Evolutionary conservation across 2,797 vertebrate species (phyloP), one percentile per base, ranked within the genome.

Genomic region (Platalea minor): DNA sequence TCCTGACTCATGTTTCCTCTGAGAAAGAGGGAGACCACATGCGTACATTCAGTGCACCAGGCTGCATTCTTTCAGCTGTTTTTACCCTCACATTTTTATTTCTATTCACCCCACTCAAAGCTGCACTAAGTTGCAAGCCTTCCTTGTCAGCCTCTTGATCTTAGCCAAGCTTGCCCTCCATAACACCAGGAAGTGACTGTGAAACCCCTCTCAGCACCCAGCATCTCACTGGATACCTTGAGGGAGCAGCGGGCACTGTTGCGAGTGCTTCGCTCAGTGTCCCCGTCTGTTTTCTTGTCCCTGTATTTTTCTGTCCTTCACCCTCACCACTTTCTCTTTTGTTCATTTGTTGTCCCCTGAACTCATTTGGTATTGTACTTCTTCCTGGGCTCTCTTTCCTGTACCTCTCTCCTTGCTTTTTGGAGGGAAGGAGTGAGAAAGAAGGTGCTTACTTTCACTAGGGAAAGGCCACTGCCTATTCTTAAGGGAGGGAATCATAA

Each of bases 121-220:
- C 9, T 75, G 72, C 75, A 31, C 35, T 45, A 59, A 67, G 15
- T 33, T 67, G 21, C 46, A 56, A 81, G 83, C 21, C 5, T 24
- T 45, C 26, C 64, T 2, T 37, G 25, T 21, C 73, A 80, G 78
- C 59, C 45, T 51, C 51, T 56, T 48, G 43, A 28, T 24, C 11
- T 51, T 18, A 39, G 43, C 37, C 61, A 85, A 23, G 18, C 48
- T 43, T 35, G 23, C 8, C 39, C n/a, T 56, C 50, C 0, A 0
- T 3, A 53, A 43, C 35, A 45, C 10, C 20, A 48, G 21, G 65
- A 65, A 79, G 28, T 5, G 41, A 35, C 70, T n/a, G 37, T 41
- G 33, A 86, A 86, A 73, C 19, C 35, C 51, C 56, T 11, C 45
- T n/a, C 16, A 46, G 72, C 26, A 85, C 51, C 48, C 33, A 65